Conservation (phyloP, 2,888 invertebrate genomes). For the Alsophila aescularia region DNA sequence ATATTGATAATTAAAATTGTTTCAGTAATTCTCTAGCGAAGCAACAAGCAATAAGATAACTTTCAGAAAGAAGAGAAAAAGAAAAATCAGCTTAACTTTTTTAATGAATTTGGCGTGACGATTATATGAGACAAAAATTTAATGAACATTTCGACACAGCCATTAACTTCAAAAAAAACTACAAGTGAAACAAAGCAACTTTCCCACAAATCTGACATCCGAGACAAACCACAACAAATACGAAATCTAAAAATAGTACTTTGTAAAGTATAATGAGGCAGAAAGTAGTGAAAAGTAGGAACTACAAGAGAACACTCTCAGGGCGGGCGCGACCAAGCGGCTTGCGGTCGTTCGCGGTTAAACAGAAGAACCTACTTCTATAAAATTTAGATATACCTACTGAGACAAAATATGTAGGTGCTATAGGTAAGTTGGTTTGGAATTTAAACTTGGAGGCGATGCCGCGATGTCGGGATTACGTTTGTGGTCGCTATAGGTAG, state of each 20-base stretch:
- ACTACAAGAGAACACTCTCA: conserved; percentile 55
- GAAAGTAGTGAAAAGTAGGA: conserved; percentile 45
- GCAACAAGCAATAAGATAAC: too few relatives aligned
- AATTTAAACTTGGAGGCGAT: conserved; percentile 1
- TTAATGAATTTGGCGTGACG: too few relatives aligned
- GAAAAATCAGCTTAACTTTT: too few relatives aligned
- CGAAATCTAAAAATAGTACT: conserved; percentile 36
- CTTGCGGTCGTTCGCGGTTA: conserved; percentile 38
- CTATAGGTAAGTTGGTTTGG: not conserved
- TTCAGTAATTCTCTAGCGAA: too few relatives aligned
- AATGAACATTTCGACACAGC: too few relatives aligned
- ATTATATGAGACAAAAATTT: too few relatives aligned
- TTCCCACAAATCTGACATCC: not conserved
- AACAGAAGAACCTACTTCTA: conserved; percentile 14
- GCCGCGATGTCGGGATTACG: not conserved
- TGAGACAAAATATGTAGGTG: not conserved
- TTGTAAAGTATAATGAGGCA: conserved; percentile 48
- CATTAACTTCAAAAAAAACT: not conserved
- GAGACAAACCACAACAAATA: conserved; percentile 8
- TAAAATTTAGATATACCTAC: conserved; percentile 38
- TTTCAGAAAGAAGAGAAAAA: too few relatives aligned
- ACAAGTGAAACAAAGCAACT: not conserved
- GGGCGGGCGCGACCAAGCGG: conserved; percentile 33
- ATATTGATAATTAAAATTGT: too few relatives aligned
- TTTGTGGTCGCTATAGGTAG: not conserved